Base-by-base conservation (phyloP, 2,888 invertebrate species). In the Rhodophaea formosa region DNA sequence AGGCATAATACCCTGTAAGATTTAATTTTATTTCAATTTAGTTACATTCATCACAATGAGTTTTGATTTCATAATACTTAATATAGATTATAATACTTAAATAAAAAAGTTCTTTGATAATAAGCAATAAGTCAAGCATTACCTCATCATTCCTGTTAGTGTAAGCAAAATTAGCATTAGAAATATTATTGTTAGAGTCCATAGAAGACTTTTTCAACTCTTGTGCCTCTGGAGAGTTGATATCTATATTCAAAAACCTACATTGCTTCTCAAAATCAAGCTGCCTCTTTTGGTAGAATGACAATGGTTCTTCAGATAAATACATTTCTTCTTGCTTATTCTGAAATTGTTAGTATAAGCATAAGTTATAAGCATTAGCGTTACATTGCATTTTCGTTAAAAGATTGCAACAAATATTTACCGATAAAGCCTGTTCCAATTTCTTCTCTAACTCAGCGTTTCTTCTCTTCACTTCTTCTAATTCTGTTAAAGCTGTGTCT, bases 401-500 rank as follows among this genome's bases (percentile, higher is more conserved):
- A 23, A 23, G 23, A 23, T 23, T 2, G 5, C 3, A 23, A 23
- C 23, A 23, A n/a, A n/a, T 59, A 30, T 51, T 46, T 82, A 93
- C 94, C 88, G 93, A 88, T 76, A 94, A 76, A 52, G 94, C 93
- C 71, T 94, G 94, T 77, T 94, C 94, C 67, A 96, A 80, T 86
- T 94, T 95, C 80, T 94, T 95, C 78, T 97, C 97, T 62, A 97
- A 82, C 71, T 94, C 93, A 55, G 94, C 92, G 71, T 96, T 96
- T 82, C 93, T 95, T 73, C 95, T 93, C 79, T 95, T 96, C 61
- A 95, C 92, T 75, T 97, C 97, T 75, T 97, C 97, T 68, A 96
- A 85, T 75, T 96, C 96, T 58, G 93, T 93, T 73, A 94, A 93
- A 0, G 94, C 93, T 56, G 93, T 93, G 70, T 97, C 96, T 69